Evolutionary conservation across 2,113 vertebrate genomes (phyloP), one percentile per base, ranked within the genome.

Genomic region (Bambusicola thoracicus): DNA sequence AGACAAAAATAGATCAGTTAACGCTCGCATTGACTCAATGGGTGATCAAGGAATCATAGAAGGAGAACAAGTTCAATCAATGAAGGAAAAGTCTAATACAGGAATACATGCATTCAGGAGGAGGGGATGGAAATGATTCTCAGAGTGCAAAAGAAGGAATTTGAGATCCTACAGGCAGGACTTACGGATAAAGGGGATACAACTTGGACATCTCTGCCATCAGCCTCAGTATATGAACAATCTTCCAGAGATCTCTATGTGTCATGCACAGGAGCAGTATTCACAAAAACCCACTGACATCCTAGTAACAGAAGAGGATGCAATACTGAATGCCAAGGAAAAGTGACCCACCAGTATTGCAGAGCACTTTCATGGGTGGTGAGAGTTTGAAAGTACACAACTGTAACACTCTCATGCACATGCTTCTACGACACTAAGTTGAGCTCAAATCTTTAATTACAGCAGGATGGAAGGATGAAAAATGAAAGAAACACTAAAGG

Each of bases 281-380:
- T 66, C n/a, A 66, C 20, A 85, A 46, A 79, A 85, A 58, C 30
- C 61, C 4, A 10, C 22, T 13, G 46, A 18, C 8, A 10, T 17
- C 12, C 17, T 30, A 43, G 1, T 14, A 20, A 34, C 4, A 62
- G 46, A 55, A 79, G 7, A 1, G 4, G 2, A 4, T 75, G 24
- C 41, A 79, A 11, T 6, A 56, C 11, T 11, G 27, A 74, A 17
- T 25, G 29, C 22, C 74, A 66, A 53, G 48, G 25, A 44, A 63
- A 59, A 11, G 13, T 38, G 53, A 65, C 27, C 46, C 30, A 44
- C 6, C 25, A 34, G 25, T 41, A 8, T 2, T 8, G n/a, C 0
- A 0, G 9, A 44, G 10, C n/a, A 46, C 8, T 51, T 70, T 27
- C 4, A 2, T 34, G 61, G 14, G 15, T 11, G 13, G 19, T 65